Evolutionary conservation across 2,888 invertebrate species (phyloP), one percentile per base, ranked within the genome.

Genomic region (Phyllotreta cruciferae): DNA sequence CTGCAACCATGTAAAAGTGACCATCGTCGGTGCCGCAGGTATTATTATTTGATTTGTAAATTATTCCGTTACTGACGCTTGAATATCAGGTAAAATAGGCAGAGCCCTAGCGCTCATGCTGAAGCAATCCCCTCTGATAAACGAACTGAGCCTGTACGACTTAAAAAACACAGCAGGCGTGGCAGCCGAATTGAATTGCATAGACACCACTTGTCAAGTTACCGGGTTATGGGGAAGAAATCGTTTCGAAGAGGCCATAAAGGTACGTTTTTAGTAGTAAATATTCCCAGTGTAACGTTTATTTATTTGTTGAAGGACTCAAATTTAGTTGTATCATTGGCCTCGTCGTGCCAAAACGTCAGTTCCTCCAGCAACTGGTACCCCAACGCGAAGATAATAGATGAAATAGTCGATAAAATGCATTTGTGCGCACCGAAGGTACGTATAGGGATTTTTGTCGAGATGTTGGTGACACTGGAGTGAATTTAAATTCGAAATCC

Each of bases 131-230:
- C 83, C 85, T 0, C 72, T 82, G 49, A 82, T 89, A 63, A 85
- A 85, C 50, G 86, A 85, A 72, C 77, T 89, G 53, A 83, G 85
- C 10, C 67, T 89, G n/a, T 85, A 86, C 71, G 89, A 89, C 74
- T 75, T 77, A 4, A 71, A 75, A 34, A 75, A 78, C 1, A 75
- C 77, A 7, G 71, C 76, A 9, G 79, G 81, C 34, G 71, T 83
- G 13, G 80, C 79, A 8, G 63, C 75, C 47, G 84, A 85, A 69
- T 70, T 85, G 44, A 80, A 78, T 67, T 81, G 82, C 54, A 77
- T 84, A 37, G 82, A 83, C 69, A 82, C 83, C 0, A 79, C 76
- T 56, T 84, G 84, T 70, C 79, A 74, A 74, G 81, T 83, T 9
- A 74, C 73, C 5, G 68, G 78, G 3, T 76, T 71, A 66, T 67